Conservation (phyloP, 2,888 invertebrate genomes). For the Agonum fuliginosum region DNA sequence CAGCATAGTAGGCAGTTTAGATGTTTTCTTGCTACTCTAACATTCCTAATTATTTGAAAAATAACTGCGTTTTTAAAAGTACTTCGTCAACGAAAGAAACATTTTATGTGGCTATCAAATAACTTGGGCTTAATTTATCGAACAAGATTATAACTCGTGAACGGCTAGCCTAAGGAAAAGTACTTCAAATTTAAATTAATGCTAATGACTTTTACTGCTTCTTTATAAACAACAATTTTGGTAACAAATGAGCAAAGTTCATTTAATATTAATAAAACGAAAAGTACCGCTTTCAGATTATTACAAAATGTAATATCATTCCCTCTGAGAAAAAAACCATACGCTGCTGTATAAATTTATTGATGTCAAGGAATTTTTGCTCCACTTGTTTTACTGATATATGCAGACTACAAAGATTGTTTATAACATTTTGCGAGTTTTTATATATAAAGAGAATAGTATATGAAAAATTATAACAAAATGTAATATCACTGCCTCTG, state of each 20-base stretch:
- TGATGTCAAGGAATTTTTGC: too few relatives aligned
- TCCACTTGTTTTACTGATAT: neutral
- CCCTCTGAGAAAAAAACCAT: too few relatives aligned
- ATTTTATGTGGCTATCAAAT: conserved; percentile 23
- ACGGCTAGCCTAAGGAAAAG: neutral
- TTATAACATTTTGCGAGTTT: too few relatives aligned
- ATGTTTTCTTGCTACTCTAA: neutral
- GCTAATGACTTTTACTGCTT: conserved; percentile 23
- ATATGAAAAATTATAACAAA: too few relatives aligned
- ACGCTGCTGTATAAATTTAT: too few relatives aligned
- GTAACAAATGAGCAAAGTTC: conserved; percentile 27
- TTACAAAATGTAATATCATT: neutral
- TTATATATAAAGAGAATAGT: too few relatives aligned
- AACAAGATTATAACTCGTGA: conserved; percentile 11
- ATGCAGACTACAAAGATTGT: conserved; percentile 24
- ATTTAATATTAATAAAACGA: conserved; percentile 30
- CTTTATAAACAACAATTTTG: conserved; percentile 20
- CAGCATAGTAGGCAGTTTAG: conserved; percentile 7
- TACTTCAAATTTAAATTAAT: conserved; percentile 34
- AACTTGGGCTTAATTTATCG: conserved; percentile 18
- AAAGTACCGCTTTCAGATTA: neutral
- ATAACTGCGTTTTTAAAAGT: neutral
- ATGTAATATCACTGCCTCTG: too few relatives aligned
- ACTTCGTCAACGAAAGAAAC: neutral
- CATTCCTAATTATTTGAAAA: neutral